Percentiles rank a stretch among this genome's conserved stretches.
Conservation (phyloP, 1,140 invertebrate species). For the Zaprionus ghesquierei region DNA sequence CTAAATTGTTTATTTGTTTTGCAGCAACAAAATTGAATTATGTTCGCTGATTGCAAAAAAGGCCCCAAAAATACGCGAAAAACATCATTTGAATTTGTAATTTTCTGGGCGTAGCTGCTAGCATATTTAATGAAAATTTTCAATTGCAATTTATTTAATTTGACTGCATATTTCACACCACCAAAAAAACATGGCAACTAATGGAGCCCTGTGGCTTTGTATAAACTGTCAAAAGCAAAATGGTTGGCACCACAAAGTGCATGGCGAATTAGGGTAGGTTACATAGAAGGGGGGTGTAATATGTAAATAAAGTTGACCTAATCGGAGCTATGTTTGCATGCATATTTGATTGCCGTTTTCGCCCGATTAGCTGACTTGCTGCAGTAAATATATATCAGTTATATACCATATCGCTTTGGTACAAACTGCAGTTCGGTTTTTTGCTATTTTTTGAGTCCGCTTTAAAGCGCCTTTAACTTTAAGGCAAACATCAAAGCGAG, state of each 20-base stretch:
- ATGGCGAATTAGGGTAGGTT: neutral
- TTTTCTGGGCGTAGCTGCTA: neutral
- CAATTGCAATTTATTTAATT: neutral
- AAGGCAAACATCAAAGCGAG: constrained; percentile 4
- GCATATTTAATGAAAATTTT: neutral
- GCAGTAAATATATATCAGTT: no score
- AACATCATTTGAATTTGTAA: constrained; percentile 5
- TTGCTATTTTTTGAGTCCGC: neutral
- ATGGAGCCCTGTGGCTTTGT: neutral
- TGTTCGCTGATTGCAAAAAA: constrained; percentile 1
- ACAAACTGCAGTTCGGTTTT: neutral
- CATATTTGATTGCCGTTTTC: neutral
- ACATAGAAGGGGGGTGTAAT: no score
- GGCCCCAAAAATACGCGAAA: neutral
- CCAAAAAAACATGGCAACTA: neutral
- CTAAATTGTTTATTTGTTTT: constrained; percentile 10
- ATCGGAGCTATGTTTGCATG: neutral
- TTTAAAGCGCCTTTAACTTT: constrained; percentile 12
- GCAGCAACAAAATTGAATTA: constrained; percentile 20
- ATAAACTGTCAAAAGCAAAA: neutral
- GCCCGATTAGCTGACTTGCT: no score
- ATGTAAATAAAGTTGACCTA: neutral
- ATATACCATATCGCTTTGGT: no score
- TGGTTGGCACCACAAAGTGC: neutral
- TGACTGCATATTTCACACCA: neutral